phyloP scores from a whole-genome alignment of 64 coral and sea anemone species.

The Exaiptasia diaphana region DNA sequence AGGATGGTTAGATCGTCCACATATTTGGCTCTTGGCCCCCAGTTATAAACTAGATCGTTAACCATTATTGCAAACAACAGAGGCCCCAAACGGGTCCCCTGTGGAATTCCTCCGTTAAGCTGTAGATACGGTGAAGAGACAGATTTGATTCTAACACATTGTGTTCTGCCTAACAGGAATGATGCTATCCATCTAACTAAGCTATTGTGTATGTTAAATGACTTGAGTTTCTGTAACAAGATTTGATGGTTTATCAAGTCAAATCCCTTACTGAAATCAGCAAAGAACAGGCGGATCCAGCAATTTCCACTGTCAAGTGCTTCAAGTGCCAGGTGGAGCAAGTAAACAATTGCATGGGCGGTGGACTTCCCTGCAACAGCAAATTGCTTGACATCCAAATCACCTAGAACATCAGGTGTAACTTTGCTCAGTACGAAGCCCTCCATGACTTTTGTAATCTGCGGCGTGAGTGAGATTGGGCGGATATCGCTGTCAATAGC shows the following conservation, averaged over 20 bases:
- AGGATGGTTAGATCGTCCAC: too few relatives aligned
- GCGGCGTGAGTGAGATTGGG: conserved; percentile 15
- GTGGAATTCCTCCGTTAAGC: too few relatives aligned
- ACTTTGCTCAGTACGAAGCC: conserved; percentile 25
- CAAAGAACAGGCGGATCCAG: conserved; percentile 34
- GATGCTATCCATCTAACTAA: neutral
- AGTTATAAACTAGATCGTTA: too few relatives aligned
- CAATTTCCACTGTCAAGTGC: conserved; percentile 40
- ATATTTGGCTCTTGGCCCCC: too few relatives aligned
- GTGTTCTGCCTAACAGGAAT: too few relatives aligned
- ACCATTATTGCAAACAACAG: too few relatives aligned
- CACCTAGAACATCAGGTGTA: neutral
- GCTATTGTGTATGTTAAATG: neutral
- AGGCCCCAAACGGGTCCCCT: too few relatives aligned
- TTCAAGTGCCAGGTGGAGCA: conserved; percentile 27
- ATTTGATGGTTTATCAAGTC: conserved; percentile 14
- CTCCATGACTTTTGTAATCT: conserved; percentile 28
- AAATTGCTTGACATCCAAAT: conserved; percentile 43
- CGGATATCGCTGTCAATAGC: conserved; percentile 3
- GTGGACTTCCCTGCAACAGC: conserved; percentile 25
- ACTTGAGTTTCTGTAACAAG: neutral
- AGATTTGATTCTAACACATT: too few relatives aligned
- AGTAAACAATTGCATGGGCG: conserved; percentile 22
- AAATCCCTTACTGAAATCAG: conserved; percentile 37
- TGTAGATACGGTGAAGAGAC: too few relatives aligned